Evolutionary conservation across 2,797 vertebrate species (phyloP), one percentile per base, ranked within the genome.

Genomic region (Neoniphon sammara): DNA sequence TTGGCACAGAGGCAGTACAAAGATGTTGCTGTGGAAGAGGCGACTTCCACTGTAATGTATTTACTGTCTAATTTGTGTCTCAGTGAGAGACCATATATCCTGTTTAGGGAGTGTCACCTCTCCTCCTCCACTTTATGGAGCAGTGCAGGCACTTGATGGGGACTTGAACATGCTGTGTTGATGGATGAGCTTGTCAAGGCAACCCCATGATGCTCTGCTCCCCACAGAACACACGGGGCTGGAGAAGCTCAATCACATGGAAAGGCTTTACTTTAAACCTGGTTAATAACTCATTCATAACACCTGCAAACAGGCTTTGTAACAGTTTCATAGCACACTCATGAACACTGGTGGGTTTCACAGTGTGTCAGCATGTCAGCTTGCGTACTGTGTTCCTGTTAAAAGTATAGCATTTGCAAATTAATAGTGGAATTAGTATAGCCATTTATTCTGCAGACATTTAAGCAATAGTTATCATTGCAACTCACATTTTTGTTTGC

Each of bases 1-100:
- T 85, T 87, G 89, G 87, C 89, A 85, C 85, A 75, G 84, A 78
- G 36, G 88, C 85, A 84, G 81, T 81, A 78, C 89, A 94, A 90
- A 92, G 91, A 93, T 91, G 91, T 92, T 91, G 90, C 90, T 7
- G 73, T 50, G 80, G 92, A 93, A 91, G 90, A 91, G 88, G 87
- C 88, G 87, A 92, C 91, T 91, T 89, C 90, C 89, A 85, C 86
- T 75, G 89, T 95, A 94, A 95, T 94, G 93, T 94, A 94, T 95
- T 95, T 95, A 94, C 93, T 92, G 91, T 93, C 92, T 94, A 95
- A 95, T 95, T 93, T 94, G 93, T 93, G 93, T 94, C 93, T 93
- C 93, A 83, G 89, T 84, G 89, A 92, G 92, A 92, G 92, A 89
- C 93, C 91, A 94, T 95, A 94, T 93, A 94, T 95, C 92, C 94